phyloP scores from a whole-genome alignment of 2,888 invertebrate genomes.

The Diarsia brunnea region DNA sequence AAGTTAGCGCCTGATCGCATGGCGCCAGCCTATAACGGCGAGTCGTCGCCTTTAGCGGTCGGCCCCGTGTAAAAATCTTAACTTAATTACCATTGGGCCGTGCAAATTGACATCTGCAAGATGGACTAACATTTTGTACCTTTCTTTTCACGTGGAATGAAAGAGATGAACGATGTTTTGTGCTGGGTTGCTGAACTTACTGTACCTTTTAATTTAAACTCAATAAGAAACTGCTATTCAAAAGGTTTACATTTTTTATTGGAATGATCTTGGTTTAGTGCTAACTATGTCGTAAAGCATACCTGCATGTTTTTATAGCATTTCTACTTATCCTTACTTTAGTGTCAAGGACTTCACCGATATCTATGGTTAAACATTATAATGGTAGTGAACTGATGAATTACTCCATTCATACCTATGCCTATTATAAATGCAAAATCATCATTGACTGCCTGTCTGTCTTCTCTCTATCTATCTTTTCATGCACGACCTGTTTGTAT shows the following conservation, averaged over 20 bases:
- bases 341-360: constrained; percentile 39
- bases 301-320: constrained; percentile 36
- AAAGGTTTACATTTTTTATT: constrained; percentile 26
- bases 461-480: background rate
- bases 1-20: constrained; percentile 60
- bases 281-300: constrained; percentile 33
- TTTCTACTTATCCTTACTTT: constrained; percentile 32
- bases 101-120: constrained; percentile 43
- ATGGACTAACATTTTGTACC: constrained; percentile 22
- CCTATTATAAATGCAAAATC: background rate
- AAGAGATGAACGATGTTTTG: constrained; percentile 13
- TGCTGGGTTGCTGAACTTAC: constrained; percentile 33
- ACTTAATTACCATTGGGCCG: constrained; percentile 63
- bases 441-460: background rate
- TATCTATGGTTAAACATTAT: background rate
- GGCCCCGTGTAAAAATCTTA: constrained; percentile 61
- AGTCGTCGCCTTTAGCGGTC: constrained; percentile 68
- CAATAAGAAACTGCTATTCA: constrained; percentile 21
- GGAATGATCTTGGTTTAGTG: constrained; percentile 25
- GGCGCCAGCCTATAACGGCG: constrained; percentile 79
- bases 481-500: background rate
- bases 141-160: constrained; percentile 23
- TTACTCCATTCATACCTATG: background rate
- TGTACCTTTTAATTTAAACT: background rate
- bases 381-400: background rate